These are phyloP conservation scores for Rhynchopsitta pachyrhyncha DNA, from an alignment of 2,113 vertebrate species.

Conservation along the genomic window DNA sequence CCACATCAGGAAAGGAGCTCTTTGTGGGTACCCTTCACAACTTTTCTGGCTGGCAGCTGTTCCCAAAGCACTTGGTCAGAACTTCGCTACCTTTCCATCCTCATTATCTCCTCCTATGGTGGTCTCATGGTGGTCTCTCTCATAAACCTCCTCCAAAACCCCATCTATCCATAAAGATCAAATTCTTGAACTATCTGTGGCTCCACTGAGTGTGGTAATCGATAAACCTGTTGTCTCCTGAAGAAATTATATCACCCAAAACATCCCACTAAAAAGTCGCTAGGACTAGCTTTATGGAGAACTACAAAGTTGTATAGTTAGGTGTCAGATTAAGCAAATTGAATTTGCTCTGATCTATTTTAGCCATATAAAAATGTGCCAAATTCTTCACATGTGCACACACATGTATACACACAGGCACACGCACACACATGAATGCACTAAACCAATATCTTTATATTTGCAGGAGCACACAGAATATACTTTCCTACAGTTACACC, in stretches of 20 bases:
- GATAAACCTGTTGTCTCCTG: not conserved
- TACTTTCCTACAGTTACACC: not conserved
- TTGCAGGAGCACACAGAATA: not conserved
- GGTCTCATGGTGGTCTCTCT: not conserved
- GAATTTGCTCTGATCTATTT: not conserved
- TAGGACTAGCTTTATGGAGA: not conserved
- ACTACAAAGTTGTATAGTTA: not conserved
- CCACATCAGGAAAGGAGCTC: not conserved
- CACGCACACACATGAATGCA: not conserved
- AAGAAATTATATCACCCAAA: not conserved
- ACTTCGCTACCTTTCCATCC: not conserved
- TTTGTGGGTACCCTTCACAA: not conserved
- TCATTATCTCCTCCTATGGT: not conserved
- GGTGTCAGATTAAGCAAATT: not conserved
- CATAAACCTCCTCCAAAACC: not conserved
- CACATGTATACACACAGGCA: not conserved
- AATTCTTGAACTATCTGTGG: not conserved
- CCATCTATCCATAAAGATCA: not conserved
- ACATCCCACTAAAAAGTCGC: not conserved
- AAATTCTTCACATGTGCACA: rapidly evolving
- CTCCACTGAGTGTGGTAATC: not conserved
- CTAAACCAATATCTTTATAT: not conserved
- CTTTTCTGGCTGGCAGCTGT: not conserved
- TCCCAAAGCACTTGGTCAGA: not conserved
- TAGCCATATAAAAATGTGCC: not conserved